phyloP scores from a whole-genome alignment of 2,797 vertebrate species.

The Sphenopsis melanotis region DNA sequence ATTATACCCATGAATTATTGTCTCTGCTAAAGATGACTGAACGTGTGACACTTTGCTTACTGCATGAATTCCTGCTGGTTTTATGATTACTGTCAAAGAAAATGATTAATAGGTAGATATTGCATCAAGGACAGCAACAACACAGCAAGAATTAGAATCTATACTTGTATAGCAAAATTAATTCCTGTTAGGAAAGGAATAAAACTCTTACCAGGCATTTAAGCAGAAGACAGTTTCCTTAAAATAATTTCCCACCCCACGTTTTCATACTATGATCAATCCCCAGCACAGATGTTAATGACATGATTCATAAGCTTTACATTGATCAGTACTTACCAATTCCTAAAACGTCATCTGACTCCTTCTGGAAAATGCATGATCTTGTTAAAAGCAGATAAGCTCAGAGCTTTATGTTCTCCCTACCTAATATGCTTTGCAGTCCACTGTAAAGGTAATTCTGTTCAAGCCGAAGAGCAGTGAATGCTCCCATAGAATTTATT shows the following conservation, averaged over 20 bases:
- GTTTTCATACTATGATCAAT: neutral
- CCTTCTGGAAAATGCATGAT: conserved; percentile 11
- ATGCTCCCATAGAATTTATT: neutral
- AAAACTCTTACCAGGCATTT: neutral
- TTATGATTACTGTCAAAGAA: neutral
- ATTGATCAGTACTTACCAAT: conserved; percentile 40
- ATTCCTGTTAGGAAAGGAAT: neutral
- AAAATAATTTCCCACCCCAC: neutral
- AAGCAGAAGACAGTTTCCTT: neutral
- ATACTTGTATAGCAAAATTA: neutral
- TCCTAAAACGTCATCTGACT: neutral
- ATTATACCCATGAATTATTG: neutral
- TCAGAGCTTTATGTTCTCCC: neutral
- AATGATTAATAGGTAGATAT: neutral
- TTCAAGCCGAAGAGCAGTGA: neutral
- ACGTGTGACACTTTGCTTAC: neutral
- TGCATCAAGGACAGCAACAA: neutral
- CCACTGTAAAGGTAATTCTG: neutral
- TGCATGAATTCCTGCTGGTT: neutral
- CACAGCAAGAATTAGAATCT: neutral
- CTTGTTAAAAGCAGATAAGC: neutral
- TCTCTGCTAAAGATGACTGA: neutral
- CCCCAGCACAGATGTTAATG: neutral
- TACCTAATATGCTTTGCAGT: neutral
- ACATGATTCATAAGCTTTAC: neutral